These are phyloP conservation scores for Bombus vancouverensis DNA, from an alignment of 1,140 invertebrate species.

Conservation along the genomic window DNA sequence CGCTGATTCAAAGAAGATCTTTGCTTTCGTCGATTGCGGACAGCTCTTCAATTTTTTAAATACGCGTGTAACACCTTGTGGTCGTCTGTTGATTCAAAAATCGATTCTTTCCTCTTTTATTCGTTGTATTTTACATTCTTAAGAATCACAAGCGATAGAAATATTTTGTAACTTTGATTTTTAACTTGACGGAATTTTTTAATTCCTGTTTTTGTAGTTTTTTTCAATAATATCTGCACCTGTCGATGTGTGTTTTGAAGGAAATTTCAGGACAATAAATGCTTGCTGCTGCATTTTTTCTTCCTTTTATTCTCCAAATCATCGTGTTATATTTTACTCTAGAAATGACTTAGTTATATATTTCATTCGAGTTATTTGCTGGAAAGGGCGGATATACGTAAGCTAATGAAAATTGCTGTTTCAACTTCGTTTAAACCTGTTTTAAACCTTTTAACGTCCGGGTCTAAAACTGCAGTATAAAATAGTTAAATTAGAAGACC, in stretches of 20 bases:
- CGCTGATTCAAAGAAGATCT: too few relatives aligned
- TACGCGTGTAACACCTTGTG: too few relatives aligned
- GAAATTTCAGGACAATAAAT: too few relatives aligned
- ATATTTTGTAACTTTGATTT: too few relatives aligned
- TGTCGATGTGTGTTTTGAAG: too few relatives aligned
- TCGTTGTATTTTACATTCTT: too few relatives aligned
- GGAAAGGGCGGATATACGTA: neutral
- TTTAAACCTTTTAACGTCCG: neutral
- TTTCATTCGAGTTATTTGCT: neutral
- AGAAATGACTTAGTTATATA: neutral
- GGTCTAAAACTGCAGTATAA: neutral
- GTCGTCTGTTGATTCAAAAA: too few relatives aligned
- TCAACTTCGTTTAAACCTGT: neutral
- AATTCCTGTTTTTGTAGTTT: too few relatives aligned
- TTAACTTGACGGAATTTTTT: neutral
- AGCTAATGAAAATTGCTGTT: constrained; percentile 6
- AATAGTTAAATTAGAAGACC: neutral
- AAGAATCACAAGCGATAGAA: too few relatives aligned
- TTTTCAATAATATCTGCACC: too few relatives aligned
- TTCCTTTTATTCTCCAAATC: neutral
- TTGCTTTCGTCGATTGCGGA: too few relatives aligned
- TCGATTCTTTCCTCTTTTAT: neutral
- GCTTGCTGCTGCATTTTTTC: neutral
- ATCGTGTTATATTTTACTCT: neutral
- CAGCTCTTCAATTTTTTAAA: too few relatives aligned